A percentile compares a stretch with the other conserved stretches of the same genome.
Conservation (phyloP, 1,140 invertebrate genomes). For the Matsumurasca onukii region DNA sequence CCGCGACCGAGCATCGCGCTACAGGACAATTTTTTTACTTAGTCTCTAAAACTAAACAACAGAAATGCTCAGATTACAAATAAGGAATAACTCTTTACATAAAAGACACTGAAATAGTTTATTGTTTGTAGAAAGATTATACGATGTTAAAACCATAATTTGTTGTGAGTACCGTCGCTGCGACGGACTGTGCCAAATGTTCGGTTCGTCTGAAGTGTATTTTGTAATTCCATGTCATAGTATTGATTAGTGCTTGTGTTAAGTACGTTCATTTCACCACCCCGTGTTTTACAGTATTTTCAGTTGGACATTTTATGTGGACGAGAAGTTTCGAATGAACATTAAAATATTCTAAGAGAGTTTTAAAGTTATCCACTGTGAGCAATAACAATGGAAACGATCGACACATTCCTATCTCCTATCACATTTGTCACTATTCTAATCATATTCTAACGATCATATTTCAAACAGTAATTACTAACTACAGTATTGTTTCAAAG, state of each 20-base stretch:
- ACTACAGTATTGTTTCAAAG: slow-evolving; percentile 2
- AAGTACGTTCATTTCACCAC: slow-evolving; percentile 5
- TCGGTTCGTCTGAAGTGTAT: background rate
- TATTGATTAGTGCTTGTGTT: slow-evolving; percentile 1
- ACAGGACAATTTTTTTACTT: slow-evolving; percentile 26
- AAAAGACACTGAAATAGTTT: slow-evolving; percentile 21
- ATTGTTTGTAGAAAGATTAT: slow-evolving; percentile 31
- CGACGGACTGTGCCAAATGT: background rate
- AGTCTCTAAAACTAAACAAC: slow-evolving; percentile 27
- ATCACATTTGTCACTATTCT: background rate
- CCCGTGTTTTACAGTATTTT: background rate
- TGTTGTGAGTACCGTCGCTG: slow-evolving; percentile 14
- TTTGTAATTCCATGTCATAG: slow-evolving; percentile 9
- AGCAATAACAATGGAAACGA: background rate
- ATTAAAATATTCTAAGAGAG: slow-evolving; percentile 13
- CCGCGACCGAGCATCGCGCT: background rate
- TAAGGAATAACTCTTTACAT: slow-evolving; percentile 12
- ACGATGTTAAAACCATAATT: slow-evolving; percentile 23
- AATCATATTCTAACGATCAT: slow-evolving; percentile 8
- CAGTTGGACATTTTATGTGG: background rate
- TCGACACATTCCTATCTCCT: background rate
- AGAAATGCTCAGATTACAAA: slow-evolving; percentile 27
- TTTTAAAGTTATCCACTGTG: slow-evolving; percentile 11
- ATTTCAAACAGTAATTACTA: slow-evolving; percentile 8
- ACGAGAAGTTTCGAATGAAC: background rate